Percentiles rank a stretch among this genome's conserved stretches.
phyloP scores from a whole-genome alignment of 2,797 vertebrate species.

The Coluber constrictor region DNA sequence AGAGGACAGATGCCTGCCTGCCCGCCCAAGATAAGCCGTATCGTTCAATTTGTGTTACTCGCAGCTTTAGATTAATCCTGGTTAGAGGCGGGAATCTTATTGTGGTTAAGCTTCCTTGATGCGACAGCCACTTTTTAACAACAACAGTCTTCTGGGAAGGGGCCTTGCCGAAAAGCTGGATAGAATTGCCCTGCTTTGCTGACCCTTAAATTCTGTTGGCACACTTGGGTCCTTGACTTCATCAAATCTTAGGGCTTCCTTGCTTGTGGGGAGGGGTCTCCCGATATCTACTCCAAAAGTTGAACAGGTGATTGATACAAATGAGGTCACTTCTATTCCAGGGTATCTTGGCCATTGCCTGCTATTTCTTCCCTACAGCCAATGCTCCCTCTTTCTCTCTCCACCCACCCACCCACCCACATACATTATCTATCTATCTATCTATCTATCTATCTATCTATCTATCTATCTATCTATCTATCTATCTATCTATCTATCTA shows the following conservation, averaged over 20 bases:
- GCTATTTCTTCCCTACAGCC: not conserved
- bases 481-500: no score
- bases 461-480: no score
- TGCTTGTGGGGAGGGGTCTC: not conserved
- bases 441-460: no score
- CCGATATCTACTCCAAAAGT: not conserved
- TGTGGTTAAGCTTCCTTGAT: not conserved
- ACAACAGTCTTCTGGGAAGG: not conserved
- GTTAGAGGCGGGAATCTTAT: not conserved
- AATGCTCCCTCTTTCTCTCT: no score
- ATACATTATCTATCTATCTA: no score
- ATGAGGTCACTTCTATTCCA: not conserved
- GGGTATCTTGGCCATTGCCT: not conserved
- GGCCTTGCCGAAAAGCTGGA: not conserved
- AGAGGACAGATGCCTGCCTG: not conserved
- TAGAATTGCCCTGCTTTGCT: not conserved
- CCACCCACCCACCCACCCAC: no score
- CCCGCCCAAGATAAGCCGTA: not conserved
- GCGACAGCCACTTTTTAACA: no score
- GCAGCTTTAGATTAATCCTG: not conserved
- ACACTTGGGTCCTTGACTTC: not conserved
- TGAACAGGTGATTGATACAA: not conserved
- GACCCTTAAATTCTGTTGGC: not conserved
- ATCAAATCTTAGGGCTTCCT: not conserved
- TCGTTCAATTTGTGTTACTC: not conserved